Percentiles rank a stretch among this genome's conserved stretches.
These are phyloP conservation scores for Tetragonula carbonaria DNA, from an alignment of 2,888 invertebrate genomes.

Conservation along the genomic window DNA sequence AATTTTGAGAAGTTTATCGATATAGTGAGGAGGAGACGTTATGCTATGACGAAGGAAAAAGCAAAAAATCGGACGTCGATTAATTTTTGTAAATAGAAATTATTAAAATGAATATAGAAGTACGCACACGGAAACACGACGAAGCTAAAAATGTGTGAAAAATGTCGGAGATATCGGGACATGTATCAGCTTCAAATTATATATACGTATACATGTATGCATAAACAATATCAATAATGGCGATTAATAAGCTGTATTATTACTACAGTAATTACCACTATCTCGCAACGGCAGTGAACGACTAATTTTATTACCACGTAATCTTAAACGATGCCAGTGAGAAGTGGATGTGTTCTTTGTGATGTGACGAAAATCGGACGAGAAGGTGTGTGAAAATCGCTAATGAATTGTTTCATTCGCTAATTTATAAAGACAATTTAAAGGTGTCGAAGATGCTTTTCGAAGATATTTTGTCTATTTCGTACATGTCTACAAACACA, in stretches of 20 bases:
- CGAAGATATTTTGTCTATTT: constrained; percentile 48
- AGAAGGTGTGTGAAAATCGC: constrained; percentile 32
- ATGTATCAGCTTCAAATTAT: constrained; percentile 67
- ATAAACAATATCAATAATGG: constrained; percentile 58
- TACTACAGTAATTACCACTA: constrained; percentile 49
- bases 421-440: constrained; percentile 51
- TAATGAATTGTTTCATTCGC: constrained; percentile 38
- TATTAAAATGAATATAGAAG: constrained; percentile 29
- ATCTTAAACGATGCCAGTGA: constrained; percentile 49
- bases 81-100: constrained; percentile 60
- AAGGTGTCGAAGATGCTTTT: constrained; percentile 39
- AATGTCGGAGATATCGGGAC: constrained; percentile 41
- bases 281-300: constrained; percentile 42
- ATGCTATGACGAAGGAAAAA: constrained; percentile 23
- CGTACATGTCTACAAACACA: constrained; percentile 45
- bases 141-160: constrained; percentile 32
- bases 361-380: constrained; percentile 38
- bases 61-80: constrained; percentile 13
- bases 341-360: constrained; percentile 60
- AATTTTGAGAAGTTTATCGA: constrained; percentile 49
- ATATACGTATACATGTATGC: constrained; percentile 48
- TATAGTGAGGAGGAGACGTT: constrained; percentile 31
- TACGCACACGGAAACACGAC: constrained; percentile 49
- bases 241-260: constrained; percentile 60
- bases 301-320: constrained; percentile 65